phyloP scores from a whole-genome alignment of 1,140 invertebrate genomes.

The Ericerus pela region DNA sequence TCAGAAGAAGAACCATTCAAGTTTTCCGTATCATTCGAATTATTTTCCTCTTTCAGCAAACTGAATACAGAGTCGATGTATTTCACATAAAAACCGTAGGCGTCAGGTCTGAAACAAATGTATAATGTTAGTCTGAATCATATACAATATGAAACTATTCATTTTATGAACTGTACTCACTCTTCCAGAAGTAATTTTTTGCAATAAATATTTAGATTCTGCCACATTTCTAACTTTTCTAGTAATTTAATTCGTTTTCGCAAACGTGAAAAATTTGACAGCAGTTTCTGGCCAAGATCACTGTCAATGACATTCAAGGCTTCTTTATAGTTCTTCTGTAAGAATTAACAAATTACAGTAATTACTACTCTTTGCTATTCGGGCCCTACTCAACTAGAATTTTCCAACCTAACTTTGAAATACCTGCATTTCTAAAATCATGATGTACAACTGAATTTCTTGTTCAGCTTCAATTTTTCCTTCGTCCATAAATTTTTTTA shows the following conservation, averaged over 20 bases:
- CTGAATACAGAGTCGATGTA: conserved; percentile 20
- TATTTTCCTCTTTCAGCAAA: conserved; percentile 13
- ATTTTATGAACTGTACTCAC: conserved; percentile 38
- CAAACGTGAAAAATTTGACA: conserved; percentile 39
- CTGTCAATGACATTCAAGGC: conserved; percentile 64
- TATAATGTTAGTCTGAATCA: neutral
- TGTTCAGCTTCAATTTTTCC: conserved; percentile 84
- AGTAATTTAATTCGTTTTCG: conserved; percentile 56
- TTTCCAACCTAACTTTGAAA: neutral
- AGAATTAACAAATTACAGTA: conserved; percentile 14
- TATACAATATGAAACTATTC: neutral
- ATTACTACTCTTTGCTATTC: neutral
- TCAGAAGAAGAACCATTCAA: neutral
- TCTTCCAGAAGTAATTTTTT: conserved; percentile 46
- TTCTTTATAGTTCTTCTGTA: conserved; percentile 59
- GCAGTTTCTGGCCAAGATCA: conserved; percentile 46
- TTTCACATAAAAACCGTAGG: neutral
- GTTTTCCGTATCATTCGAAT: neutral
- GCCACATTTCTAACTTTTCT: conserved; percentile 54
- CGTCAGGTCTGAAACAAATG: neutral
- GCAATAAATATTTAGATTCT: conserved; percentile 42
- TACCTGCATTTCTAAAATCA: conserved; percentile 65
- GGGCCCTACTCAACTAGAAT: neutral
- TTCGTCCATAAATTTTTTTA: conserved; percentile 73
- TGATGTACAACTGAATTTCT: conserved; percentile 79